Conservation (phyloP, 1,140 invertebrate genomes). For the Melitaea cinxia region DNA sequence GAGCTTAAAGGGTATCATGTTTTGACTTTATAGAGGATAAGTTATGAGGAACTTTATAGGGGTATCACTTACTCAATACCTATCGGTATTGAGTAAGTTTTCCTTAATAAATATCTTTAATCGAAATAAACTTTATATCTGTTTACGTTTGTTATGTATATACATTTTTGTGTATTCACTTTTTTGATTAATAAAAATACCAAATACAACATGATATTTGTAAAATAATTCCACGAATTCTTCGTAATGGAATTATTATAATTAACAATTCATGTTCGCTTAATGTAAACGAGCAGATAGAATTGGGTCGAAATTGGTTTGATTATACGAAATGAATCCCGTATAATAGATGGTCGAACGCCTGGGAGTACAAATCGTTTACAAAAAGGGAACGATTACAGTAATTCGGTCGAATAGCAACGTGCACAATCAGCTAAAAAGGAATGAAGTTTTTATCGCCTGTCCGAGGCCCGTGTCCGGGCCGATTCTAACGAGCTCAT, state of each 20-base stretch:
- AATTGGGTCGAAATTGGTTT: constrained; percentile 40
- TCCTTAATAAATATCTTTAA: not conserved
- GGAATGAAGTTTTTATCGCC: constrained; percentile 68
- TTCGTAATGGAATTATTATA: constrained; percentile 21
- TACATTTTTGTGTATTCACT: not conserved
- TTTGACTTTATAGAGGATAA: constrained; percentile 6
- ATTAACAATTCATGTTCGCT: constrained; percentile 32
- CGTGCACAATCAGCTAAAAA: constrained; percentile 63
- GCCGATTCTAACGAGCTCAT: constrained; percentile 76
- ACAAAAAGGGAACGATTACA: constrained; percentile 59
- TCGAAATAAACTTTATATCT: not conserved
- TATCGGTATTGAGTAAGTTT: too few relatives aligned
- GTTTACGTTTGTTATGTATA: not conserved
- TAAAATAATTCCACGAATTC: not conserved
- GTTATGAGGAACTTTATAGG: not conserved
- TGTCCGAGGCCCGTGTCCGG: constrained; percentile 57
- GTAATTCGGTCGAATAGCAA: constrained; percentile 53
- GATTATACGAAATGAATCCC: constrained; percentile 38
- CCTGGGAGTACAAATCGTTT: constrained; percentile 52
- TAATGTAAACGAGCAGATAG: constrained; percentile 36
- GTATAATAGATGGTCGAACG: constrained; percentile 42
- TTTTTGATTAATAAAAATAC: not conserved
- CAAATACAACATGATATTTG: not conserved
- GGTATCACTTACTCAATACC: too few relatives aligned
- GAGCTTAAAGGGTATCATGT: constrained; percentile 8